A percentile compares a stretch with the other conserved stretches of the same genome.
Conservation (phyloP, 2,888 invertebrate species). For the Ashinkailepas kermadecensis region DNA sequence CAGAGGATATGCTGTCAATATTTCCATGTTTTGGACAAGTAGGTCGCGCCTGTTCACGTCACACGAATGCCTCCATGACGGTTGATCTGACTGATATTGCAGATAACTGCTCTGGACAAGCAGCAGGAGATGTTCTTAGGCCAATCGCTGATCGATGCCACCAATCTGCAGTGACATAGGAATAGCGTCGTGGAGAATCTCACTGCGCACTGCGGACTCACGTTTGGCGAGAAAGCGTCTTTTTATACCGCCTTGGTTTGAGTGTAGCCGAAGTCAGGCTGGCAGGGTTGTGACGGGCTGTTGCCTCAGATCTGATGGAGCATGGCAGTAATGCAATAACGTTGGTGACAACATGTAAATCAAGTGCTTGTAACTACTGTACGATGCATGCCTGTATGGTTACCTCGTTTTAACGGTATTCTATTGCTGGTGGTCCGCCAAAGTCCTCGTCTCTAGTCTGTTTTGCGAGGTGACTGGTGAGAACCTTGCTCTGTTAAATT, state of each 20-base stretch:
- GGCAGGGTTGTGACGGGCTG: too few species aligned
- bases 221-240: background rate
- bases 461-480: background rate
- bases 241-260: background rate
- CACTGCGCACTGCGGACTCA: background rate
- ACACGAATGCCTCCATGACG: too few species aligned
- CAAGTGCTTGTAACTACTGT: background rate
- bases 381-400: background rate
- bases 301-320: too few species aligned
- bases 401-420: background rate
- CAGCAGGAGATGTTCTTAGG: background rate
- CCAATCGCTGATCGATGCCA: background rate
- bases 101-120: conserved; percentile 7
- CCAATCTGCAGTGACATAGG: background rate
- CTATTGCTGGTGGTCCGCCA: background rate
- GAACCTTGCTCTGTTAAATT: too few species aligned
- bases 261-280: too few species aligned
- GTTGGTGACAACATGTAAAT: background rate
- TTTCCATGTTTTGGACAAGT: too few species aligned
- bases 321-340: too few species aligned
- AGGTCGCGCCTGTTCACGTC: too few species aligned
- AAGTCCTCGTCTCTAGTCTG: conserved; percentile 1
- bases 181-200: background rate
- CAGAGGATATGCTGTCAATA: too few species aligned
- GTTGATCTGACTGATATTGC: background rate